Conservation (phyloP, 2,113 vertebrate genomes). For the Sorex araneus region DNA sequence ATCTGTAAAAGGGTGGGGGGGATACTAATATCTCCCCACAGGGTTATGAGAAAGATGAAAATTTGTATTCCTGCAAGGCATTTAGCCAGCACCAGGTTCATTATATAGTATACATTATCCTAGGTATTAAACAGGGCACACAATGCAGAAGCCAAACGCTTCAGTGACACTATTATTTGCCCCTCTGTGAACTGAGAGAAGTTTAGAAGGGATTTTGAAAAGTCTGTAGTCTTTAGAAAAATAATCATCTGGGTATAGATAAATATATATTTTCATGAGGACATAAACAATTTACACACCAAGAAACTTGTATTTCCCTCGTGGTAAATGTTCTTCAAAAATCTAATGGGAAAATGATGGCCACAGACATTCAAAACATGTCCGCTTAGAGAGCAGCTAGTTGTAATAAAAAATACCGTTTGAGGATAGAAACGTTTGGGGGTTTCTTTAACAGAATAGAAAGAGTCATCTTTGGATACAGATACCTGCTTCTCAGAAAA, state of each 20-base stretch:
- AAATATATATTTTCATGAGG: conserved; percentile 74
- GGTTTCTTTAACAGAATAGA: conserved; percentile 63
- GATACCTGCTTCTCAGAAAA: conserved; percentile 77
- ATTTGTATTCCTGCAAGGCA: not conserved
- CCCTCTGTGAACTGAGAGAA: not conserved
- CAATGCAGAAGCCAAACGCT: not conserved
- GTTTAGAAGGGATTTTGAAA: not conserved
- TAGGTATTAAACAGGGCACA: conserved; percentile 9
- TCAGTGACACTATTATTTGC: no score
- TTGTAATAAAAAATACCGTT: conserved; percentile 46
- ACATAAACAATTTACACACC: conserved; percentile 73
- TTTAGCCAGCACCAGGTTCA: not conserved
- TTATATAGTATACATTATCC: not conserved
- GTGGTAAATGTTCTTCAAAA: conserved; percentile 68
- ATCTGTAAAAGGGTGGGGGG: conserved; percentile 6
- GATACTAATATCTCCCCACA: not conserved
- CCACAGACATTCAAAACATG: conserved; percentile 51
- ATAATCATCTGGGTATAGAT: conserved; percentile 64
- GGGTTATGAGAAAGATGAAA: not conserved
- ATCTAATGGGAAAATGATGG: conserved; percentile 61
- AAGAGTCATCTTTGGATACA: conserved; percentile 70
- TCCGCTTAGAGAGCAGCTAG: conserved; percentile 18
- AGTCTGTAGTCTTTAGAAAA: conserved; percentile 54
- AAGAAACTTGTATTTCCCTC: conserved; percentile 73
- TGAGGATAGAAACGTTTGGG: conserved; percentile 25